Percentiles rank a stretch among this genome's conserved stretches.
phyloP scores from a whole-genome alignment of 2,797 vertebrate species.

The Tapera naevia region DNA sequence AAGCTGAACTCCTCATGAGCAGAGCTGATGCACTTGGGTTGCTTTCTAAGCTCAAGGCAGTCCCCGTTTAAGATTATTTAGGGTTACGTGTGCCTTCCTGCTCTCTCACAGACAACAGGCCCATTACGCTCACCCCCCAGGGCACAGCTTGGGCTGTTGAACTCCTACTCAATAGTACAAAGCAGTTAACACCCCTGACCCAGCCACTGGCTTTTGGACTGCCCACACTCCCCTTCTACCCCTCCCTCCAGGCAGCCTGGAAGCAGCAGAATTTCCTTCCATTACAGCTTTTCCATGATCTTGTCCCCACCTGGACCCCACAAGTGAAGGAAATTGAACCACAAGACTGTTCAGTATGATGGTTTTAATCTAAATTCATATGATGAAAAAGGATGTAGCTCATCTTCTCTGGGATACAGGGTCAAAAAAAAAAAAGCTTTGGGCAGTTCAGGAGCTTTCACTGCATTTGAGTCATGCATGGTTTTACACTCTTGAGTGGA shows the following conservation, averaged over 20 bases:
- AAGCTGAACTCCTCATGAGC: neutral
- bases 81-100: neutral
- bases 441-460: neutral
- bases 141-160: rapidly evolving
- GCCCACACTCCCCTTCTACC: too few species aligned
- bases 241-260: too few species aligned
- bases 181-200: too few species aligned
- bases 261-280: neutral
- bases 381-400: neutral
- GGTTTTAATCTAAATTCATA: conserved; percentile 67
- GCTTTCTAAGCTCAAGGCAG: rapidly evolving
- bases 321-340: conserved; percentile 55
- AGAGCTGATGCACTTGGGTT: rapidly evolving
- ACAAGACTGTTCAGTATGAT: conserved; percentile 1
- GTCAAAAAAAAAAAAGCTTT: neutral
- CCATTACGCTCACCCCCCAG: neutral
- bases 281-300: too few species aligned
- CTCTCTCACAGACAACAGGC: rapidly evolving
- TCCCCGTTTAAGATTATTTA: too few species aligned
- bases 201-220: too few species aligned
- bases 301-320: neutral
- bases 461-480: neutral
- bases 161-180: neutral
- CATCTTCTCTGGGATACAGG: conserved; percentile 26
- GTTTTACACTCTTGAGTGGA: neutral